Conservation (phyloP, 2,113 vertebrate species). For the Struthidea cinerea region DNA sequence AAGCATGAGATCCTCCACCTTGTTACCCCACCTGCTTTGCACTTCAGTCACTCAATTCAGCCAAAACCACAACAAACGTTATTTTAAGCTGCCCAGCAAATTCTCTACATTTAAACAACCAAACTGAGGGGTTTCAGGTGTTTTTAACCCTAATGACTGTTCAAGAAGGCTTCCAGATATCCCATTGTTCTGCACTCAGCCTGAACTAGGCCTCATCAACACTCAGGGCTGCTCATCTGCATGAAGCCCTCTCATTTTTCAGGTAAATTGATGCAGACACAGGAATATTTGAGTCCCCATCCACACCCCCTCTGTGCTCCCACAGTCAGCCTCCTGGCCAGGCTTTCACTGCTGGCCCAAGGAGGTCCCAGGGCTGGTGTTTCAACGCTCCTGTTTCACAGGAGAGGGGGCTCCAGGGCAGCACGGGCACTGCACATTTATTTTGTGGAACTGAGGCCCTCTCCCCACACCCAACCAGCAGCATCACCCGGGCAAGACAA, state of each 20-base stretch:
- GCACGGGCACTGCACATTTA: background rate
- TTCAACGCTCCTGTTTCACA: background rate
- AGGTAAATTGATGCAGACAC: rapidly evolving
- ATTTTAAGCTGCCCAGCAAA: background rate
- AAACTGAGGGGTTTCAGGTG: background rate
- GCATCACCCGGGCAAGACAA: background rate
- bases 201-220: background rate
- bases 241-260: background rate
- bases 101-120: background rate
- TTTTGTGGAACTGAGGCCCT: background rate
- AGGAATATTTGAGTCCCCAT: background rate
- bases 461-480: background rate
- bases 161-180: background rate
- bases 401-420: background rate
- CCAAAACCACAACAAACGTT: background rate
- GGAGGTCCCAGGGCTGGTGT: rapidly evolving
- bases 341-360: background rate
- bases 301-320: background rate
- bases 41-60: background rate
- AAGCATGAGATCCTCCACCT: background rate
- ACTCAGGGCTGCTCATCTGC: background rate
- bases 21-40: background rate
- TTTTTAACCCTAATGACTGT: background rate
- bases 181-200: background rate
- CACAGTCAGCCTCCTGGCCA: background rate